Conservation (phyloP, 2,888 invertebrate genomes). For the Heterodera filipjevi region DNA sequence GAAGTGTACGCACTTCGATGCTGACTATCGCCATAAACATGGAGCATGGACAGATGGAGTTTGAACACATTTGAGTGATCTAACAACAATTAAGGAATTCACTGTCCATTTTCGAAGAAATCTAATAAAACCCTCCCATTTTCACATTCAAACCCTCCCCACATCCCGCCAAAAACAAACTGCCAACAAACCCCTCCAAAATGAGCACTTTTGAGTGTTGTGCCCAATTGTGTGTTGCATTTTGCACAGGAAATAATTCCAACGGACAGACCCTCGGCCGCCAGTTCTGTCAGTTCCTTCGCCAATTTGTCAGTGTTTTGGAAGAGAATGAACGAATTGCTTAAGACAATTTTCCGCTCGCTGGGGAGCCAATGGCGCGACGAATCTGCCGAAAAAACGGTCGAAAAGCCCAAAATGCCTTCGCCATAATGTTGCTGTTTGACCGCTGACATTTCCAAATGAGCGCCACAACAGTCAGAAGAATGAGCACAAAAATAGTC, state of each 20-base stretch:
- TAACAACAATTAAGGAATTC: constrained; percentile 8
- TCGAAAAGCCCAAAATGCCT: constrained; percentile 29
- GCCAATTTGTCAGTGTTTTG: constrained; percentile 17
- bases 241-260: constrained; percentile 16
- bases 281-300: not conserved
- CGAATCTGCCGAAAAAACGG: constrained; percentile 17
- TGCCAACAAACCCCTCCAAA: constrained; percentile 4
- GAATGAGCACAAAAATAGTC: constrained; percentile 56
- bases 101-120: not conserved
- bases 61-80: constrained; percentile 7
- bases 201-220: constrained; percentile 29
- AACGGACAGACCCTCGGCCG: not conserved
- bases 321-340: constrained; percentile 41
- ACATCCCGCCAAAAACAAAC: no score
- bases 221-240: constrained; percentile 28
- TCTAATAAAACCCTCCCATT: no score
- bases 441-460: constrained; percentile 1
- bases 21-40: constrained; percentile 18
- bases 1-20: constrained; percentile 3
- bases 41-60: constrained; percentile 5
- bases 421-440: not conserved
- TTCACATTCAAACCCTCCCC: no score
- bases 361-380: constrained; percentile 48
- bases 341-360: constrained; percentile 46
- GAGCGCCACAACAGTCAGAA: constrained; percentile 25